phyloP scores from a whole-genome alignment of 92 coral and sea anemone species.

The Anthopleura xanthogrammica region DNA sequence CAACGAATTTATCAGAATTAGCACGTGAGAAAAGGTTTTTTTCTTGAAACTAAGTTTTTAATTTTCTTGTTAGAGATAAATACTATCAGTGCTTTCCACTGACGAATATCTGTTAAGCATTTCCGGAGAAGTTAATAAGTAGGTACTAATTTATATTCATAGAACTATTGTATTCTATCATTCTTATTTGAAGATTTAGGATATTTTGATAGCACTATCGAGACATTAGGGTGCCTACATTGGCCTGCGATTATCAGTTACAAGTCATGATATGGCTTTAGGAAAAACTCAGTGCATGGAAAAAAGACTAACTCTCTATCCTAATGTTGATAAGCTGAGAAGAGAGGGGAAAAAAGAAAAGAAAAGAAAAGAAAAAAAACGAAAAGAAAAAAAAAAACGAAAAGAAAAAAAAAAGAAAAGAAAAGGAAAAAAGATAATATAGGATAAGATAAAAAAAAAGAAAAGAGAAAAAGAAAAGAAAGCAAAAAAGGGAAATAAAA shows the following conservation, averaged over 20 bases:
- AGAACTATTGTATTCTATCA: background rate
- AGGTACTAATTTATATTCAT: background rate
- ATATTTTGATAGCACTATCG: background rate
- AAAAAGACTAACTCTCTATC: background rate
- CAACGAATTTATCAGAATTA: background rate
- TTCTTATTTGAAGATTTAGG: background rate
- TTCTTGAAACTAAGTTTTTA: too few species aligned
- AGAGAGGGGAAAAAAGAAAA: background rate
- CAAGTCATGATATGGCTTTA: background rate
- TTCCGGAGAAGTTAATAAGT: background rate
- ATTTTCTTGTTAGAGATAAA: too few species aligned
- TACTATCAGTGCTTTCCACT: background rate
- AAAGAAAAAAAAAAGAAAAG: background rate
- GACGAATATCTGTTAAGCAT: constrained; percentile 2
- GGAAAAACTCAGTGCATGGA: background rate
- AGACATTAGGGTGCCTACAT: constrained; percentile 6
- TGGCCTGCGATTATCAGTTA: background rate
- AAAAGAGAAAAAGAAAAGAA: background rate
- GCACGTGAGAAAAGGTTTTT: background rate
- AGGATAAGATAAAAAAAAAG: background rate
- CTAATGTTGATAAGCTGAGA: background rate
- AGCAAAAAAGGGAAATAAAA: background rate
- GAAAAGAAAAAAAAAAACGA: background rate
- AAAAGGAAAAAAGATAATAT: background rate
- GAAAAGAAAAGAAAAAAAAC: background rate